phyloP scores from a whole-genome alignment of 2,888 invertebrate genomes.

The Conus canariensis region DNA sequence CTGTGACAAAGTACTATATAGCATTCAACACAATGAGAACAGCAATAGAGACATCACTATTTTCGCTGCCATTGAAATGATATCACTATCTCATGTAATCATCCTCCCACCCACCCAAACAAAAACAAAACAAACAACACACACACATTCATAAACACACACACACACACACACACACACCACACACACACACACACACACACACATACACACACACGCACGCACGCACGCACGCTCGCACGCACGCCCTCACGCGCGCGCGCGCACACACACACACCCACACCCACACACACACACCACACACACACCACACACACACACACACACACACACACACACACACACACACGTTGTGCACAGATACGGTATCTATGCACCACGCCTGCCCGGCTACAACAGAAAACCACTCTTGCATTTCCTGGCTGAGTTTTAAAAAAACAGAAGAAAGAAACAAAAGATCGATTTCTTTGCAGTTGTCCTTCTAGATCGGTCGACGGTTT shows the following conservation, averaged over 20 bases:
- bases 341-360: background rate
- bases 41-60: too few species aligned
- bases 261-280: slow-evolving; percentile 5
- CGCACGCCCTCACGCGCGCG: background rate
- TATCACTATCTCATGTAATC: too few species aligned
- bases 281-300: background rate
- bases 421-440: too few species aligned
- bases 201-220: background rate
- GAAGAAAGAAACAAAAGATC: too few species aligned
- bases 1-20: too few species aligned
- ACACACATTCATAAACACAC: background rate
- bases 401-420: too few species aligned
- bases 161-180: background rate
- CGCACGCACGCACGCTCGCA: background rate
- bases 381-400: too few species aligned
- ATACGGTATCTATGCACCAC: background rate
- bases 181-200: slow-evolving; percentile 18
- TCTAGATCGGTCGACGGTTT: too few species aligned
- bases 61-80: too few species aligned
- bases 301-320: background rate
- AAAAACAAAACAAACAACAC: background rate
- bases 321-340: background rate
- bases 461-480: too few species aligned
- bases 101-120: background rate
- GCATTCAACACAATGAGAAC: too few species aligned